Conservation (phyloP, 2,113 vertebrate genomes). For the Crotophaga sulcirostris region DNA sequence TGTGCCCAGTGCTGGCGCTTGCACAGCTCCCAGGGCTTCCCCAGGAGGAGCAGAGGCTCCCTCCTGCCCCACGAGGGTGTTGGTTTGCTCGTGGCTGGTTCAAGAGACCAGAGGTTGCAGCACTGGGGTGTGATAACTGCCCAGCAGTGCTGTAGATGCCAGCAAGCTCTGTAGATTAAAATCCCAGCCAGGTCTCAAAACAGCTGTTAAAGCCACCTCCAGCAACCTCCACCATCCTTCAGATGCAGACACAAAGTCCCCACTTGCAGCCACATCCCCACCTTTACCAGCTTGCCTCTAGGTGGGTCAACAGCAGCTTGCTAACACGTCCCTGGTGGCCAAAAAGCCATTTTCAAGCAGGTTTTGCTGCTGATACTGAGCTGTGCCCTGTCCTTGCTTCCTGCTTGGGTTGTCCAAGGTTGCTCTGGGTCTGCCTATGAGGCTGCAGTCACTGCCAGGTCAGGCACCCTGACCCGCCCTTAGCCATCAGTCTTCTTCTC, state of each 20-base stretch:
- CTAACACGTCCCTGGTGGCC: neutral
- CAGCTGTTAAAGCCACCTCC: neutral
- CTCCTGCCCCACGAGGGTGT: neutral
- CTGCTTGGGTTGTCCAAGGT: neutral
- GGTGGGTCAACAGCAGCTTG: neutral
- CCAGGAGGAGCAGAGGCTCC: neutral
- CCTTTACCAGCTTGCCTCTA: neutral
- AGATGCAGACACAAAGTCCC: neutral
- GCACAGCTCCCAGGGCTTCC: neutral
- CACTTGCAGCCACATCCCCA: neutral
- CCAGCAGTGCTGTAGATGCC: neutral
- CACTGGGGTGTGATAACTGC: neutral
- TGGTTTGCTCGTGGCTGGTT: neutral
- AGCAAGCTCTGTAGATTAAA: neutral
- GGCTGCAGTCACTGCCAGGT: neutral
- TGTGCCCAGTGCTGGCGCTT: accelerated
- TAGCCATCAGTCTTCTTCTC: neutral
- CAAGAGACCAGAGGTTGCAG: neutral
- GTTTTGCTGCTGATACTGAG: neutral
- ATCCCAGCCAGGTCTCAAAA: neutral
- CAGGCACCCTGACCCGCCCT: neutral
- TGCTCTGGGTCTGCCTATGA: neutral
- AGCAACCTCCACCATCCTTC: neutral
- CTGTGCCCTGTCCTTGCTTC: neutral
- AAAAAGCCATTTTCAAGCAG: neutral